These are phyloP conservation scores for Iphiclides podalirius DNA, from an alignment of 2,888 invertebrate genomes.

Conservation along the genomic window DNA sequence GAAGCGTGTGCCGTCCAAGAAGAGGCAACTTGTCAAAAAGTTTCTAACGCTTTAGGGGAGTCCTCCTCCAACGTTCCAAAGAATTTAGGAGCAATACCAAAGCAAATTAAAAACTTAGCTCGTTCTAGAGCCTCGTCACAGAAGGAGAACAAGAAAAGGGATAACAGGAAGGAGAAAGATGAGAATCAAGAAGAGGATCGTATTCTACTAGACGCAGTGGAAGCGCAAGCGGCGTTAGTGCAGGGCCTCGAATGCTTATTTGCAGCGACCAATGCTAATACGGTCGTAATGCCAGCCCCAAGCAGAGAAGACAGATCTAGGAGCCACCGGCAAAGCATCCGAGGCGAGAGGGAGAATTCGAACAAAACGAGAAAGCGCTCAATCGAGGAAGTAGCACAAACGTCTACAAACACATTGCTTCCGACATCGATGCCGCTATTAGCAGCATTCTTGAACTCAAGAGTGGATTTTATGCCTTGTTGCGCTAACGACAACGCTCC, in stretches of 20 bases:
- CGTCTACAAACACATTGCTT: constrained; percentile 83
- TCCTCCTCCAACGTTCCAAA: constrained; percentile 76
- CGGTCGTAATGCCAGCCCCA: constrained; percentile 69
- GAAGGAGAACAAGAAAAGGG: constrained; percentile 76
- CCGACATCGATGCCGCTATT: constrained; percentile 82
- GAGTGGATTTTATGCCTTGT: constrained; percentile 76
- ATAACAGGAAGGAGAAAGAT: constrained; percentile 68
- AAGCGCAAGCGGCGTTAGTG: constrained; percentile 79
- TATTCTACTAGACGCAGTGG: constrained; percentile 68
- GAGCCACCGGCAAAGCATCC: constrained; percentile 60
- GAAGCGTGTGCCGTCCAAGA: constrained; percentile 44
- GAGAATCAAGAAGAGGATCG: constrained; percentile 67
- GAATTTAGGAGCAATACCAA: constrained; percentile 86
- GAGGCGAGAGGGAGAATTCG: constrained; percentile 65
- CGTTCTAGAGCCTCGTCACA: constrained; percentile 80
- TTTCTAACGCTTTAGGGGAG: constrained; percentile 62
- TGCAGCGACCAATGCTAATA: constrained; percentile 72
- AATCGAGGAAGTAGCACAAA: constrained; percentile 82
- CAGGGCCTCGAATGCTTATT: constrained; percentile 76
- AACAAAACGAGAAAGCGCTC: constrained; percentile 74
- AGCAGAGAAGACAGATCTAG: constrained; percentile 63
- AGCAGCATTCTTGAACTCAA: constrained; percentile 82
- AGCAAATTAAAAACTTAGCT: constrained; percentile 81
- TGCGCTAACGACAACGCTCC: constrained; percentile 57
- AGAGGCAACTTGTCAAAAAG: constrained; percentile 53